phyloP scores from a whole-genome alignment of 2,113 vertebrate species.

The Pollachius pollachius region DNA sequence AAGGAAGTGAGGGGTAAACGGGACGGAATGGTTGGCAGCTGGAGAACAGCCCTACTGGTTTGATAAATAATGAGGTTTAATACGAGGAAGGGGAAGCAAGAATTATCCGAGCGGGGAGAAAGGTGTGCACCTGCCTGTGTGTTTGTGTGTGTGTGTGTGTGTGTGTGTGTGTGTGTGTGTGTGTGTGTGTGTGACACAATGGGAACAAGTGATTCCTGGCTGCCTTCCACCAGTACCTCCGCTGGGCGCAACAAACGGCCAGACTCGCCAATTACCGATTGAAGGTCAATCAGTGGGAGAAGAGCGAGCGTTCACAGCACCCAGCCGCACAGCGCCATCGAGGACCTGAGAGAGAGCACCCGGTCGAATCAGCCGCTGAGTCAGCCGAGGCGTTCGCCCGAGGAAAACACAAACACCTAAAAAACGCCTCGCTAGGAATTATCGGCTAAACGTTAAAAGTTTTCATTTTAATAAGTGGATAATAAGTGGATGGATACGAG shows the following conservation, averaged over 20 bases:
- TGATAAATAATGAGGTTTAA: neutral
- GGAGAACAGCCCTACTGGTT: neutral
- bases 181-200: neutral
- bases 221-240: slow-evolving; percentile 27
- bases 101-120: neutral
- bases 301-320: neutral
- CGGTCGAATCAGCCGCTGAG: too few relatives aligned
- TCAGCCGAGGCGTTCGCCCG: too few relatives aligned
- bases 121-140: neutral
- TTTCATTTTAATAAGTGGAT: too few relatives aligned
- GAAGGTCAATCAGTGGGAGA: slow-evolving; percentile 58
- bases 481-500: too few relatives aligned
- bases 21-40: neutral
- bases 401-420: too few relatives aligned
- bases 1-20: slow-evolving; percentile 9
- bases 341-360: too few relatives aligned
- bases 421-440: too few relatives aligned
- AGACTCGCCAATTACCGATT: slow-evolving; percentile 45
- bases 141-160: neutral
- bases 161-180: neutral
- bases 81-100: neutral
- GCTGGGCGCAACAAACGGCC: slow-evolving; percentile 15
- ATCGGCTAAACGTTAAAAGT: too few relatives aligned
- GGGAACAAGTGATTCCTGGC: slow-evolving; percentile 24
- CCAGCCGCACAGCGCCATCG: too few relatives aligned